Percentiles rank a stretch among this genome's conserved stretches.
Conservation (phyloP, 2,113 vertebrate genomes). For the Poeciliopsis retropinna region DNA sequence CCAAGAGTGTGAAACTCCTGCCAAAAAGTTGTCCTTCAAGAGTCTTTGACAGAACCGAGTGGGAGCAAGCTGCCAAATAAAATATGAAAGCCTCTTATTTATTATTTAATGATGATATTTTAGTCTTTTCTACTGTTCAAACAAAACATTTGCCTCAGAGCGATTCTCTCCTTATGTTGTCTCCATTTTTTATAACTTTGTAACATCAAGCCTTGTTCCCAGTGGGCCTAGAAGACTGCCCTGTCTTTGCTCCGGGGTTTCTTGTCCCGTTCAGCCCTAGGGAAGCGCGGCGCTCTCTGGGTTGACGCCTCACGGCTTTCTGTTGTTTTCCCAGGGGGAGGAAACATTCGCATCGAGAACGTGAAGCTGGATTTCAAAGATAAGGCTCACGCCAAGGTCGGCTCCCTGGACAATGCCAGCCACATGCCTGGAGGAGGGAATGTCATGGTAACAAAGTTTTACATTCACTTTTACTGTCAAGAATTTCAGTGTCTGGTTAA, state of each 20-base stretch:
- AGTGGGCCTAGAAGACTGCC: neutral
- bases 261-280: constrained; percentile 14
- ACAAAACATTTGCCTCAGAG: neutral
- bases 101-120: neutral
- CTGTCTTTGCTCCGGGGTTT: neutral
- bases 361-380: constrained; percentile 97
- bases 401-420: constrained; percentile 89
- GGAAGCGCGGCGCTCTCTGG: constrained; percentile 9
- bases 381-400: constrained; percentile 91
- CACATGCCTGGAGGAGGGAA: constrained; percentile 92
- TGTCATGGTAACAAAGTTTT: constrained; percentile 82
- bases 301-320: constrained; percentile 12
- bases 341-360: constrained; percentile 90
- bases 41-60: neutral
- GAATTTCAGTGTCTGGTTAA: neutral
- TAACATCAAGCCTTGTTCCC: neutral
- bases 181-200: neutral
- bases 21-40: neutral
- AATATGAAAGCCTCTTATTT: neutral
- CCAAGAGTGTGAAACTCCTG: too few species aligned
- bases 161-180: neutral
- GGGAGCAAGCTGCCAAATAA: neutral
- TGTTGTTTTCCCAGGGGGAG: constrained; percentile 82
- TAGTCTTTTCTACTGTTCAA: neutral
- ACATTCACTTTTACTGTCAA: neutral